A percentile compares a stretch with the other conserved stretches of the same genome.
These are phyloP conservation scores for Accipiter virgatus DNA, from an alignment of 2,113 vertebrate species.

Conservation along the genomic window DNA sequence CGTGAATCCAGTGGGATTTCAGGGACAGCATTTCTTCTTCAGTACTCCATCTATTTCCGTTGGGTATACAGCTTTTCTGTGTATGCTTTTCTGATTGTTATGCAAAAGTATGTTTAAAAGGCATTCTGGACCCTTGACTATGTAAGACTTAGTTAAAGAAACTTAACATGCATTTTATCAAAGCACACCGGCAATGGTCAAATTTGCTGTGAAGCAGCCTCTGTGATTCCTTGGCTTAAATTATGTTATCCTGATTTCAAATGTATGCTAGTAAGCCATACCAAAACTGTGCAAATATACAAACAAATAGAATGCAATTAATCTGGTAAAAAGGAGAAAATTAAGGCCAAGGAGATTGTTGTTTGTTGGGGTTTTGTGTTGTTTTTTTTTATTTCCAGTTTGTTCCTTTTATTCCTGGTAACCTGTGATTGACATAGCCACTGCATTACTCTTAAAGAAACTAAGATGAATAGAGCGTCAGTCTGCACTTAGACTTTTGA, in stretches of 20 bases:
- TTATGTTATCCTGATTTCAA: neutral
- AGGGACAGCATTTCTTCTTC: neutral
- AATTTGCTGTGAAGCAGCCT: neutral
- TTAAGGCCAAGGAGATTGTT: neutral
- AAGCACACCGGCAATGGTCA: neutral
- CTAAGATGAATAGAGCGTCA: neutral
- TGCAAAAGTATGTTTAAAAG: neutral
- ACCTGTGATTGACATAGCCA: constrained; percentile 28
- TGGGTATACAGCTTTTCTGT: neutral
- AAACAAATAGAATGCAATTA: neutral
- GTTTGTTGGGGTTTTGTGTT: neutral
- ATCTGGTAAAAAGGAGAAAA: neutral
- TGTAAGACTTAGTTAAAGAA: neutral
- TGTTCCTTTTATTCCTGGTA: constrained; percentile 29
- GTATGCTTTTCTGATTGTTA: neutral
- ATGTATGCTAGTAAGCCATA: neutral
- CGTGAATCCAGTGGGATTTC: neutral
- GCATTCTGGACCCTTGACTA: neutral
- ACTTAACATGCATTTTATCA: neutral
- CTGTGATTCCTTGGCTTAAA: neutral
- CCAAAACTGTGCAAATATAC: neutral
- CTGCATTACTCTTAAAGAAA: constrained; percentile 23
- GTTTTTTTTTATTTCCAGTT: constrained; percentile 15
- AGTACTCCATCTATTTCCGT: neutral
- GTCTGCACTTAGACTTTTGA: neutral